These are phyloP conservation scores for Laupala kohalensis DNA, from an alignment of 1,140 invertebrate genomes.

Conservation along the genomic window DNA sequence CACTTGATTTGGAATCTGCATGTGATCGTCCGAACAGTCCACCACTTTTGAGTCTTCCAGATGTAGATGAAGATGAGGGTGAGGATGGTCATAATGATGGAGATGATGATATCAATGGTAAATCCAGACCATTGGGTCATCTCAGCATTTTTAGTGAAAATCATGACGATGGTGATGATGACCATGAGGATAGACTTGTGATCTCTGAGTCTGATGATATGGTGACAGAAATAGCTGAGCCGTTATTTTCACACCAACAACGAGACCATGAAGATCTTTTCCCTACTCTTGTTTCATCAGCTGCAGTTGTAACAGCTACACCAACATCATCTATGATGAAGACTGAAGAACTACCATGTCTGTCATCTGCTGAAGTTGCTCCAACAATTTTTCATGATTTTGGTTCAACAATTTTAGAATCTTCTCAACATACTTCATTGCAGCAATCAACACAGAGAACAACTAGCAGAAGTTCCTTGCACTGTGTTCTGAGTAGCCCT, in stretches of 20 bases:
- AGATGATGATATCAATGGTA: not conserved
- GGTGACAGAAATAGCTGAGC: slow-evolving; percentile 32
- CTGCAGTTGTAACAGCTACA: not conserved
- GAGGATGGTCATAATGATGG: no score
- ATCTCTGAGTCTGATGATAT: slow-evolving; percentile 40
- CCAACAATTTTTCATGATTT: not conserved
- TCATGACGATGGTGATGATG: slow-evolving; percentile 28
- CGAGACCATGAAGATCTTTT: slow-evolving; percentile 37
- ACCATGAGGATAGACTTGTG: slow-evolving; percentile 33
- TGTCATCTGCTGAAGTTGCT: not conserved
- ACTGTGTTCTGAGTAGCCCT: not conserved
- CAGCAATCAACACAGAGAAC: not conserved
- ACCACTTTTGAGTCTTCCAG: not conserved
- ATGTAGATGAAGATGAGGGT: not conserved
- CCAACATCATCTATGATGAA: not conserved
- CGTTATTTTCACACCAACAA: slow-evolving; percentile 32
- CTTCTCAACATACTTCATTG: not conserved
- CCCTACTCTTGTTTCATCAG: slow-evolving; percentile 18
- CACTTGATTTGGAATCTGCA: not conserved
- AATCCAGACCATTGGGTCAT: slow-evolving; percentile 11
- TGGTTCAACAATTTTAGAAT: not conserved
- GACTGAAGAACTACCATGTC: not conserved
- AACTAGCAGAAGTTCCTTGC: not conserved
- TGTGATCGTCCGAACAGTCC: not conserved
- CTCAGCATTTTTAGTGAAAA: slow-evolving; percentile 26